phyloP scores from a whole-genome alignment of 2,888 invertebrate species.

The Blomia tropicalis region DNA sequence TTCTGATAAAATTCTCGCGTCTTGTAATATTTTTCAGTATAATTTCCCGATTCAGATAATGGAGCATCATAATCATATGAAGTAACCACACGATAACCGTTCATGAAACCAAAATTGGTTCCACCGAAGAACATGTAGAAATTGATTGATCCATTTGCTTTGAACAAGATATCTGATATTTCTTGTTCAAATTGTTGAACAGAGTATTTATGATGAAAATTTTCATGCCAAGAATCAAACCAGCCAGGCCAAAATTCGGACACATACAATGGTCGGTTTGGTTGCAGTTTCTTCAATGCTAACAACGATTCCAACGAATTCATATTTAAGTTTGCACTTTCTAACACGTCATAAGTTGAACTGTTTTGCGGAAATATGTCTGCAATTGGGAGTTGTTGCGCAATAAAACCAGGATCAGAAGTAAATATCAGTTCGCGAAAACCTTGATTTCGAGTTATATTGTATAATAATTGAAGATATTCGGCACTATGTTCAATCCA shows the following conservation, averaged over 20 bases:
- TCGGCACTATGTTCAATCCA: not conserved
- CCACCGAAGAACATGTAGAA: too few species aligned
- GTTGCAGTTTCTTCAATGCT: too few species aligned
- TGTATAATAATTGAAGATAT: not conserved
- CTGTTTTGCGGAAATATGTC: too few species aligned
- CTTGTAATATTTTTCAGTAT: constrained; percentile 36
- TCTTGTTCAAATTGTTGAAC: too few species aligned
- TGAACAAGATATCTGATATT: too few species aligned
- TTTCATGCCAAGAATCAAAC: too few species aligned
- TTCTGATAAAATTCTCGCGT: constrained; percentile 11
- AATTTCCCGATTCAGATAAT: constrained; percentile 38
- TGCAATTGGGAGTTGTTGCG: not conserved
- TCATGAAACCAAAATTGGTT: too few species aligned
- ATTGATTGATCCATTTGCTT: too few species aligned
- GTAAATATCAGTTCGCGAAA: constrained; percentile 42
- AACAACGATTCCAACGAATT: too few species aligned
- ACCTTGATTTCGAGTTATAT: not conserved
- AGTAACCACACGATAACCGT: not conserved
- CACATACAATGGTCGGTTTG: too few species aligned
- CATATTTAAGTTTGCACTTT: constrained; percentile 24
- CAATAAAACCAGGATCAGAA: constrained; percentile 36
- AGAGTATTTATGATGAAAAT: too few species aligned
- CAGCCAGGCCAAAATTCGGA: too few species aligned
- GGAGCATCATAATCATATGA: constrained; percentile 39
- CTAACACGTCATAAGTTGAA: not conserved